Evolutionary conservation across 1,140 invertebrate species (phyloP), one percentile per base, ranked within the genome.

Genomic region (Zaprionus lachaisei): DNA sequence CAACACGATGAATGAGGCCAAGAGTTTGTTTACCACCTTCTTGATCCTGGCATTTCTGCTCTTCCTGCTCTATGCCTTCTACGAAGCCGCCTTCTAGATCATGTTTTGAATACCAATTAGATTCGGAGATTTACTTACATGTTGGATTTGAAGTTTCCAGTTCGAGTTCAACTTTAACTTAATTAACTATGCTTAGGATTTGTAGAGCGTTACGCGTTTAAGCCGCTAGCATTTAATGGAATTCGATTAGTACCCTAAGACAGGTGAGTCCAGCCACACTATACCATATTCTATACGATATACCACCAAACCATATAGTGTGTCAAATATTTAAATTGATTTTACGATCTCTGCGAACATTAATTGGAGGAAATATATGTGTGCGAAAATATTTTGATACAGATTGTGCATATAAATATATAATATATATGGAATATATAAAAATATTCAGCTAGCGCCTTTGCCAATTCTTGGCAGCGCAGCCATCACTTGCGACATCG

Each of bases 1-100:
- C 69, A 80, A 71, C 81, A 92, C 91, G 71, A 92, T 92, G 92
- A 92, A 90, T 92, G 92, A 92, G 61, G 87, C 90, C 73, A 91
- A 58, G 67, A 92, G 92, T 81, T 79, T 92, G 79, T 78, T 92
- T 79, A 92, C 92, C 87, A 92, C 91, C 78, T 92, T 92, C 79
- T 37, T 90, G 17, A 92, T 92, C 69, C 72, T 92, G 79, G 91
- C 81, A 70, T 81, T 92, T 31, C 67, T 92, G 75, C 81, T 92
- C 62, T 81, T 83, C 56, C 69, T 92, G 72, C 79, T 92, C 75
- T 92, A 83, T 56, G 82, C 87, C 75, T 91, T 92, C 84, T 92
- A 92, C 79, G 92, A 92, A 85, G 83, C 86, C 64, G 86, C 82
- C 60, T 92, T 92, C 79, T 92, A 79, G 82, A 66, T 55, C 62